Conservation (phyloP, 2,113 vertebrate species). For the Bos indicus region DNA sequence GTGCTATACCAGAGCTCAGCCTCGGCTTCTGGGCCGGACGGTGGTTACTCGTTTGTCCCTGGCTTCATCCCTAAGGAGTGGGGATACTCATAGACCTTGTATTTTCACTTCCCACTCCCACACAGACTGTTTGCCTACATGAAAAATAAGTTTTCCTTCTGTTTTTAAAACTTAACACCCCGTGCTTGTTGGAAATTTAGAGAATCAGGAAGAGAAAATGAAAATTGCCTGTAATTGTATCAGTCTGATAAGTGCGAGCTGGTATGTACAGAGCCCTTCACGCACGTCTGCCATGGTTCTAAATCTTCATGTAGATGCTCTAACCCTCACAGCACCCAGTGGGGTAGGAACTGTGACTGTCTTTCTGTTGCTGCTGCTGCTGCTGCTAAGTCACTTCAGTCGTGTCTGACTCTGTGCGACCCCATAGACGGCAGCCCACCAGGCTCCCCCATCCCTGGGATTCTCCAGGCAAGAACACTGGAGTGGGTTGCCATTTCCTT, state of each 20-base stretch:
- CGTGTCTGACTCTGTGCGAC: too few species aligned
- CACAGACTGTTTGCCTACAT: background rate
- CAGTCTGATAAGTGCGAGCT: background rate
- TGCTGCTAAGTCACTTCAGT: too few species aligned
- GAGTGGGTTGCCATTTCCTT: too few species aligned
- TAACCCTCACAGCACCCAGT: fast-evolving
- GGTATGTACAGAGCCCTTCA: background rate
- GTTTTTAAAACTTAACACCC: background rate
- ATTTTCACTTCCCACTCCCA: background rate
- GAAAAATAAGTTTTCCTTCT: background rate
- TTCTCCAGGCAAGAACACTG: too few species aligned
- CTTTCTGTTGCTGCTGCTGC: too few species aligned
- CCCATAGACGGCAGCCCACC: too few species aligned
- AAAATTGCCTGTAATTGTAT: background rate
- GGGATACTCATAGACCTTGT: fast-evolving
- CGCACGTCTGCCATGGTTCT: fast-evolving
- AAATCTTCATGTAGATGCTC: background rate
- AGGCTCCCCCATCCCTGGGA: too few species aligned
- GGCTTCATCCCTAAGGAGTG: too few species aligned
- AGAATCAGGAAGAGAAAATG: background rate
- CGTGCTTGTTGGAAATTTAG: background rate
- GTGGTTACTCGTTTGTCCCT: fast-evolving
- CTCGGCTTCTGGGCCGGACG: fast-evolving
- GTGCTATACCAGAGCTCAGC: too few species aligned
- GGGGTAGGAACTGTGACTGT: background rate